Evolutionary conservation across 2,113 vertebrate genomes (phyloP), one percentile per base, ranked within the genome.

Genomic region (Nymphicus hollandicus): DNA sequence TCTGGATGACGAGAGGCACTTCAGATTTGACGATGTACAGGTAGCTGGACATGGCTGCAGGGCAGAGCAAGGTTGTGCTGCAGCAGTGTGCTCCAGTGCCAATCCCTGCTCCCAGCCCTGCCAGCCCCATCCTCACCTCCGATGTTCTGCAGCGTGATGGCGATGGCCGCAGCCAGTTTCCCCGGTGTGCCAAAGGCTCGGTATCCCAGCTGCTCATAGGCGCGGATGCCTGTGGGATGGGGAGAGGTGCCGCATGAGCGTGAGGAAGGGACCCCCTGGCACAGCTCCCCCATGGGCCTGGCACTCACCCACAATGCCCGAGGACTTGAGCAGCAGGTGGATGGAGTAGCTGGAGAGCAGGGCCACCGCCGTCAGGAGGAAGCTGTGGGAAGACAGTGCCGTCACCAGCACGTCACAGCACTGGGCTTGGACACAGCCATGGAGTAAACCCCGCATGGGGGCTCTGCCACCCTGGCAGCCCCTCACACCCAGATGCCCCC

Each of bases 1-100:
- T 98, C 97, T 99, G 99, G 97, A 99, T 99, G 96, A 99, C 99
- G 28, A 99, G 98, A 23, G 99, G 99, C 82, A 99, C 98, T 98
- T 99, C 99, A 0, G 99, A 99, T 95, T 99, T 99, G 50, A 99
- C 98, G 16, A 99, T 99, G 97, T 99, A 99, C 95, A 99, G 97
- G 98, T 99, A 99, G 97, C 99, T 99, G 98, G 99, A 99, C 99
- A 99, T 99, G 63, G 99, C 99, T 99, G 97, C 1, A n/a, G 94
- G 79, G 46, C 76, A 55, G 91, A 94, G 37, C 25, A 0, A 81
- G 31, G 47, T 27, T 2, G 1, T 13, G 58, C 53, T 90, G 68
- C 2, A 1, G 18, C 10, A 2, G 10, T 1, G 11, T 52, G 53
- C 65, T 78, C 73, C 8, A 8, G 27, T 29, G 16, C 43, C 2